A percentile compares a stretch with the other conserved stretches of the same genome.
Conservation (phyloP, 2,888 invertebrate species). For the Argynnis bischoffii region DNA sequence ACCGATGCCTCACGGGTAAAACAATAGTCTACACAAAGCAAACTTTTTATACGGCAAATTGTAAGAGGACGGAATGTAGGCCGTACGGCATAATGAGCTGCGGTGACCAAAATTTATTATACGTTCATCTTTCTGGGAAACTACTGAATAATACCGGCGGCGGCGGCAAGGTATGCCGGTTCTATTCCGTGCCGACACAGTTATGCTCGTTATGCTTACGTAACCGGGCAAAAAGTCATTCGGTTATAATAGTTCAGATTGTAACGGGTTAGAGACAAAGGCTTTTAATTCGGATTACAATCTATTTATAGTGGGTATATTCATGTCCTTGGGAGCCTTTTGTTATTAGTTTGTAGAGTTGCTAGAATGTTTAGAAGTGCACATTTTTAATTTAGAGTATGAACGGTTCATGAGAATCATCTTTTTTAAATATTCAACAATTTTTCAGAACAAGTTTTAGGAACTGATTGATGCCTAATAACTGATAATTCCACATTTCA, state of each 20-base stretch:
- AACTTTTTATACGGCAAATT: constrained; percentile 61
- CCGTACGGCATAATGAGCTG: constrained; percentile 75
- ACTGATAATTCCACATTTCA: no score
- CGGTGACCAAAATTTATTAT: constrained; percentile 64
- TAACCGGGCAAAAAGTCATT: constrained; percentile 53
- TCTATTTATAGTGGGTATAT: constrained; percentile 23
- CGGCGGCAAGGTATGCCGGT: constrained; percentile 62
- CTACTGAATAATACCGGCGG: constrained; percentile 72
- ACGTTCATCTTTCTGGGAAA: constrained; percentile 68
- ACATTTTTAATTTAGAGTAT: no score
- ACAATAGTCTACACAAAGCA: constrained; percentile 65
- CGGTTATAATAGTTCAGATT: constrained; percentile 31
- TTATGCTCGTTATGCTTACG: constrained; percentile 78
- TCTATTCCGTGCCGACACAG: constrained; percentile 65
- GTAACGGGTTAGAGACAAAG: constrained; percentile 34
- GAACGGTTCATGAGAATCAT: no score
- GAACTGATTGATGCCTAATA: no score
- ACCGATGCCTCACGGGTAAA: constrained; percentile 33
- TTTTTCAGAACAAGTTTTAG: no score
- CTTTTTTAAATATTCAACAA: no score
- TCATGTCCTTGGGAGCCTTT: constrained; percentile 17
- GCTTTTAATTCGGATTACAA: constrained; percentile 14
- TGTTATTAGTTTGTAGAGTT: constrained; percentile 1
- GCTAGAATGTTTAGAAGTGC: not conserved
- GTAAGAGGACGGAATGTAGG: constrained; percentile 73